phyloP scores from a whole-genome alignment of 2,888 invertebrate genomes.

The Petrolisthes manimaculis region DNA sequence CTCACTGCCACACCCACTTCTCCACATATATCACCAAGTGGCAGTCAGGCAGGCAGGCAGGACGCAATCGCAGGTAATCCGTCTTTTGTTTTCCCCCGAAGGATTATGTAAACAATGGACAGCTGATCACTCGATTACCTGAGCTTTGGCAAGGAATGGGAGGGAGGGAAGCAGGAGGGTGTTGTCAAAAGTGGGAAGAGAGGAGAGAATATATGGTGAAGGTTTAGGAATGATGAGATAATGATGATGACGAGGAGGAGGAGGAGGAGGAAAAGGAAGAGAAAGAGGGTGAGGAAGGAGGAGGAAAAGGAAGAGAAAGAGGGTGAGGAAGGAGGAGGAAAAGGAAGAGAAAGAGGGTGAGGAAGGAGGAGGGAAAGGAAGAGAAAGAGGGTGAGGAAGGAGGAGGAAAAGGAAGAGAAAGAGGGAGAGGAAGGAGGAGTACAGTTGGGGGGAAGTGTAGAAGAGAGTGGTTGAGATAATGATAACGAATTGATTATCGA shows the following conservation, averaged over 20 bases:
- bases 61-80: too few species aligned
- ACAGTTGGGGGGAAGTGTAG: neutral
- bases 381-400: neutral
- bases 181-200: too few species aligned
- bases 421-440: conserved; percentile 12
- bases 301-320: neutral
- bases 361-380: neutral
- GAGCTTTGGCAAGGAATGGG: too few species aligned
- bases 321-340: neutral
- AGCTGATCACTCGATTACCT: too few species aligned
- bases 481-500: neutral
- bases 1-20: too few species aligned
- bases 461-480: neutral
- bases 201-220: too few species aligned
- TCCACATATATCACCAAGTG: too few species aligned
- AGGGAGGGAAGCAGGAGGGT: too few species aligned
- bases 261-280: neutral
- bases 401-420: neutral
- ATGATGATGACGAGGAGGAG: neutral
- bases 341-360: neutral
- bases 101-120: too few species aligned
- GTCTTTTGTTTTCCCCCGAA: too few species aligned
- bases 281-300: neutral
- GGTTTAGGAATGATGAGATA: neutral
- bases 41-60: too few species aligned